These are phyloP conservation scores for Orthonevra nobilis DNA, from an alignment of 2,888 invertebrate species.

Conservation along the genomic window DNA sequence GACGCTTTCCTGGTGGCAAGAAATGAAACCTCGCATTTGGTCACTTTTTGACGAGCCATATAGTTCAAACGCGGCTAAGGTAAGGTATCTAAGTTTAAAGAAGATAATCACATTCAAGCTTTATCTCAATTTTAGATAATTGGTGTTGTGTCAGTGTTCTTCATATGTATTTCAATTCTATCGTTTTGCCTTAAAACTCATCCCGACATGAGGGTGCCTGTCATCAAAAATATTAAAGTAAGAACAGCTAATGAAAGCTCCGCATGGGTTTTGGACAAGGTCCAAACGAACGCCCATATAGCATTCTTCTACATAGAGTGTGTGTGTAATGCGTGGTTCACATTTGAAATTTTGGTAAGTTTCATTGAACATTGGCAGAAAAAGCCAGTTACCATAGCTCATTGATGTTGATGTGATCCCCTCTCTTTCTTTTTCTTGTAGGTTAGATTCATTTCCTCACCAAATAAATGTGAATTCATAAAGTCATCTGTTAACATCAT, in stretches of 20 bases:
- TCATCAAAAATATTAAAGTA: conserved; percentile 90
- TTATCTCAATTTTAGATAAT: conserved; percentile 87
- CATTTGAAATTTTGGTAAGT: conserved; percentile 92
- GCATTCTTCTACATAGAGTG: conserved; percentile 99
- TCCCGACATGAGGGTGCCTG: conserved; percentile 97
- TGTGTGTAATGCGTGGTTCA: conserved; percentile 99
- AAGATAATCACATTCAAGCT: too few relatives aligned
- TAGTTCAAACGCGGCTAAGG: conserved; percentile 98
- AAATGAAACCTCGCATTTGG: conserved; percentile 98
- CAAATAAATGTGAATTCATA: conserved; percentile 96
- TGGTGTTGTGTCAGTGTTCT: conserved; percentile 98
- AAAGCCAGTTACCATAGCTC: too few relatives aligned
- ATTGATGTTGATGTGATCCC: conserved; percentile 44
- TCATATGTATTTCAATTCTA: conserved; percentile 99
- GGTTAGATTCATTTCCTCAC: conserved; percentile 94
- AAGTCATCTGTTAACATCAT: conserved; percentile 99
- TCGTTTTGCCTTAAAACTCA: conserved; percentile 99
- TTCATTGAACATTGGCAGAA: background rate
- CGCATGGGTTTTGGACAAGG: conserved; percentile 93
- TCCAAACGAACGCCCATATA: conserved; percentile 96
- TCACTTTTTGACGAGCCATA: conserved; percentile 99
- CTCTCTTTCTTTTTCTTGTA: conserved; percentile 71
- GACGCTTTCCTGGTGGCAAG: conserved; percentile 97
- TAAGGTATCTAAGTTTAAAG: too few relatives aligned
- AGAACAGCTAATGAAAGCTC: conserved; percentile 87